These are phyloP conservation scores for Tadarida brasiliensis DNA, from an alignment of 2,797 vertebrate genomes.

Conservation along the genomic window DNA sequence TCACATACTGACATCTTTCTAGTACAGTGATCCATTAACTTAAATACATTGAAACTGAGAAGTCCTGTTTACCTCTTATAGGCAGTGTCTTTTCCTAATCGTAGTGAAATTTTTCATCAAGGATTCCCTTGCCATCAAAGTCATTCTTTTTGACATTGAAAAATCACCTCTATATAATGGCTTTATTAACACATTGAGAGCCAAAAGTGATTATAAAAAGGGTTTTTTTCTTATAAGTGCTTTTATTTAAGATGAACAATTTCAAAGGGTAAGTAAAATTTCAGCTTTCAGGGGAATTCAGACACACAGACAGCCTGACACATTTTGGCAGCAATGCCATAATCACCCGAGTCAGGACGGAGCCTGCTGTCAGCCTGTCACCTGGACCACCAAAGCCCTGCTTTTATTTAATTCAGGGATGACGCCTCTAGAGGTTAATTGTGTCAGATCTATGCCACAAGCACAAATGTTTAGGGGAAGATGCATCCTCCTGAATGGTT, in stretches of 20 bases:
- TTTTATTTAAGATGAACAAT: neutral
- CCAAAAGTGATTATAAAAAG: slow-evolving; percentile 21
- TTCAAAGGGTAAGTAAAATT: slow-evolving; percentile 4
- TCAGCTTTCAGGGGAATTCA: slow-evolving; percentile 10
- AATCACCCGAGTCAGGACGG: slow-evolving; percentile 2
- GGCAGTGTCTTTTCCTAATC: slow-evolving; percentile 5
- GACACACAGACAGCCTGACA: neutral
- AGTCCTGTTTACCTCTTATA: slow-evolving; percentile 8
- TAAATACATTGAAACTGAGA: neutral
- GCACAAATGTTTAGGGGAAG: slow-evolving; percentile 48
- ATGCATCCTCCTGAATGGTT: slow-evolving; percentile 66
- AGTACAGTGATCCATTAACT: slow-evolving; percentile 8
- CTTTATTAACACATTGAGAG: slow-evolving; percentile 48
- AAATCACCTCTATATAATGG: slow-evolving; percentile 32
- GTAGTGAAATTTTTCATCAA: slow-evolving; percentile 47
- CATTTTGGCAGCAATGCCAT: neutral
- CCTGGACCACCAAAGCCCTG: neutral
- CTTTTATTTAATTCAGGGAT: slow-evolving; percentile 17
- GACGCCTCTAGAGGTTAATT: slow-evolving; percentile 58
- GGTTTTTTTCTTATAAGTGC: neutral
- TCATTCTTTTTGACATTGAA: slow-evolving; percentile 38
- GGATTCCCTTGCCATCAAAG: slow-evolving; percentile 21
- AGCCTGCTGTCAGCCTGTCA: neutral
- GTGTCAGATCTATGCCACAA: slow-evolving; percentile 69
- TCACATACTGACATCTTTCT: neutral